A percentile compares a stretch with the other conserved stretches of the same genome.
Conservation (phyloP, 2,113 vertebrate genomes). For the Zootoca vivipara region DNA sequence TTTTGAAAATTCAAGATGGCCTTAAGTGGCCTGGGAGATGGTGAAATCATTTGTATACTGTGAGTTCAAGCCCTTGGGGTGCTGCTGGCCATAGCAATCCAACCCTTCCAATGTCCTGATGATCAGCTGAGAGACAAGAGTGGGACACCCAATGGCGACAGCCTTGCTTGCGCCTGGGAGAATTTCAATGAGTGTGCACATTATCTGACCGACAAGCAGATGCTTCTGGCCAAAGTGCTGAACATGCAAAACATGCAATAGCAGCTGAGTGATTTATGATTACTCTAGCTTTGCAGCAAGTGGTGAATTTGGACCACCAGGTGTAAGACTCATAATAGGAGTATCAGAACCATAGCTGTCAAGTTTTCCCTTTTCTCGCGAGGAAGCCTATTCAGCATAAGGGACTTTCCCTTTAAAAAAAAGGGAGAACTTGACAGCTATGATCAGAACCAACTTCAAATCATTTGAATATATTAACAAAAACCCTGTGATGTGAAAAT, state of each 20-base stretch:
- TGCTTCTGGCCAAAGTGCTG: background rate
- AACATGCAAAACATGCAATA: background rate
- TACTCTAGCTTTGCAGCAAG: background rate
- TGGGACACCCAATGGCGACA: too few relatives aligned
- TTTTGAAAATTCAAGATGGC: background rate
- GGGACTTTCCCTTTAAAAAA: too few relatives aligned
- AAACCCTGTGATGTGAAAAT: constrained; percentile 9
- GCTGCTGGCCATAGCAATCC: background rate
- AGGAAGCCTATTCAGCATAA: too few relatives aligned
- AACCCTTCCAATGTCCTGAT: background rate
- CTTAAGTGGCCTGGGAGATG: background rate
- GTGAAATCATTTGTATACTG: background rate
- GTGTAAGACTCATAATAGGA: background rate
- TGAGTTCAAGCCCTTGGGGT: background rate
- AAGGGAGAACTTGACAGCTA: too few relatives aligned
- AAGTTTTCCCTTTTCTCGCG: too few relatives aligned
- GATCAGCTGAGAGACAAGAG: too few relatives aligned
- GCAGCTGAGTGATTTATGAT: background rate
- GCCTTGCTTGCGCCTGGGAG: background rate
- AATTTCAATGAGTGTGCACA: background rate
- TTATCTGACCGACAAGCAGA: background rate
- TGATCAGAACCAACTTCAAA: constrained; percentile 1
- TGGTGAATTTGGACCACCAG: constrained; percentile 1
- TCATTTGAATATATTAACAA: constrained; percentile 5
- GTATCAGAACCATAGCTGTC: constrained; percentile 6